Evolutionary conservation across 1,140 invertebrate species (phyloP), one percentile per base, ranked within the genome.

Genomic region (Macrocentrus cingulum): DNA sequence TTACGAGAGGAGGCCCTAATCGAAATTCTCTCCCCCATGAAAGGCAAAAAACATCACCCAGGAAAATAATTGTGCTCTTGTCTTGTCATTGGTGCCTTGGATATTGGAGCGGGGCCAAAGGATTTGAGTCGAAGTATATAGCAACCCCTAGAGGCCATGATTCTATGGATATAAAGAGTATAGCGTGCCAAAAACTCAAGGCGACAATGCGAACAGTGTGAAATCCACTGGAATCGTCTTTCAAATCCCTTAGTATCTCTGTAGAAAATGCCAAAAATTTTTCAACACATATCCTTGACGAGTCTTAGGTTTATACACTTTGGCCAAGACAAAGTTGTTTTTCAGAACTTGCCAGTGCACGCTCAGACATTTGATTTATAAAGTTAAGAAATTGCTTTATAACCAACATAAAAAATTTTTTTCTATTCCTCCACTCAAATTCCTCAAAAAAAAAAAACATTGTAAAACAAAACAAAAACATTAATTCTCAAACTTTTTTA

Each of bases 81-180:
- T 62, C 62, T 65, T 72, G 62, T 63, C 63, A 71, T 71, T 11
- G 68, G 70, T 67, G 65, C 65, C 64, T 63, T 66, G 70, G 65
- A 73, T 67, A 68, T 70, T 73, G 71, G 71, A 64, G 11, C 11
- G 9, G 19, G 22, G 65, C 71, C 71, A 73, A 67, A 65, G 13
- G 3, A n/a, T 39, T 13, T 8, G 36, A 15, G 46, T 37, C 13
- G 48, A 34, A 56, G 62, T 60, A 59, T 46, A 39, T 37, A 56
- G 45, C 13, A 49, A 15, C 57, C 53, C 36, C 19, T 52, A 15
- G 20, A 16, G 48, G 32, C 44, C 25, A 32, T 51, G 32, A 20
- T 59, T 42, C 19, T 39, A 60, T 53, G 9, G 34, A 34, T 36
- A 11, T 32, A 45, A 22, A 45, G 36, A 13, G 41, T 42, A 22